A percentile compares a stretch with the other conserved stretches of the same genome.
These are phyloP conservation scores for Platypus cylindrus DNA, from an alignment of 2,888 invertebrate genomes.

Conservation along the genomic window DNA sequence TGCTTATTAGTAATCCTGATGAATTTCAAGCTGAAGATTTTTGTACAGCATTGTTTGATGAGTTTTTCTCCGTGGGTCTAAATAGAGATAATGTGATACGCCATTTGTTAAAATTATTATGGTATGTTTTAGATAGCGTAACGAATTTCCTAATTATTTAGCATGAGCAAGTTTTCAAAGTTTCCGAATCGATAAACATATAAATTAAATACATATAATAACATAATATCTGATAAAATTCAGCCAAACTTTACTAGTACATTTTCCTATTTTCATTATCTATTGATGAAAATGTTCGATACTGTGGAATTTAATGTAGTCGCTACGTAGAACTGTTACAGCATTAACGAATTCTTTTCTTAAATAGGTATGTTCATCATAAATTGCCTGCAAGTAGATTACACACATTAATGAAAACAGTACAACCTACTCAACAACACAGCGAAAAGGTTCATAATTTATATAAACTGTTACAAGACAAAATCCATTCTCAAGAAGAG, in stretches of 20 bases:
- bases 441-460: constrained; percentile 73
- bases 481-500: constrained; percentile 60
- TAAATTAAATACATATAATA: too few species aligned
- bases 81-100: constrained; percentile 83
- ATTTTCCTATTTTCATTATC: too few species aligned
- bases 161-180: too few species aligned
- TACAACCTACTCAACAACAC: constrained; percentile 66
- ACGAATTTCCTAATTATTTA: too few species aligned
- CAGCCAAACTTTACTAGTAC: too few species aligned
- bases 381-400: constrained; percentile 67
- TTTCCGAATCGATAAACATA: too few species aligned
- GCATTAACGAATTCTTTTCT: too few species aligned
- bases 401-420: constrained; percentile 66
- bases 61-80: constrained; percentile 85
- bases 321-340: too few species aligned
- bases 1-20: constrained; percentile 78
- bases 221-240: too few species aligned
- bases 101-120: constrained; percentile 74
- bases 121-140: too few species aligned
- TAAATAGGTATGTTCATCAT: constrained; percentile 47
- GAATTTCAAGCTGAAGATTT: constrained; percentile 91
- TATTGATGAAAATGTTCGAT: too few species aligned
- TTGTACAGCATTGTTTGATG: constrained; percentile 89
- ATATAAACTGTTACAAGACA: constrained; percentile 65
- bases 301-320: too few species aligned